Conservation (phyloP, 2,797 vertebrate species). For the Sebastes diploproa region DNA sequence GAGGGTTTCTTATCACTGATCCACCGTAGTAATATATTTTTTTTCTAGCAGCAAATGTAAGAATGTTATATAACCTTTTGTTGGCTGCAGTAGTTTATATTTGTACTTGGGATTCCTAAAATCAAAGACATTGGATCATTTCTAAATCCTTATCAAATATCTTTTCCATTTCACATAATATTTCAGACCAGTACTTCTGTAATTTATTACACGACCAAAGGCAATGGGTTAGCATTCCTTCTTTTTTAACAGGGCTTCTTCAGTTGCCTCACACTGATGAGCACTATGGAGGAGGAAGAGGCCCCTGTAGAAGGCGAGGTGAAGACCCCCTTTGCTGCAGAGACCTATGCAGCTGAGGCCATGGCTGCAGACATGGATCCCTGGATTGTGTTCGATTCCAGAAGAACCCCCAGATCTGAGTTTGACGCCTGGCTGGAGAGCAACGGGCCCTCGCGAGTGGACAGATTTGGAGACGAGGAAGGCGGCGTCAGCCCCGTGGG, state of each 20-base stretch:
- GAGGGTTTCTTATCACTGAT: too few relatives aligned
- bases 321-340: slow-evolving; percentile 72
- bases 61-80: too few relatives aligned
- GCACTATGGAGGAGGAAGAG: slow-evolving; percentile 72
- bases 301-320: slow-evolving; percentile 39
- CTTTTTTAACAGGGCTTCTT: slow-evolving; percentile 7
- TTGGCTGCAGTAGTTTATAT: too few relatives aligned
- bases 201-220: too few relatives aligned
- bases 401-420: slow-evolving; percentile 84
- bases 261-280: background rate
- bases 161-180: too few relatives aligned
- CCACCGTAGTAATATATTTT: too few relatives aligned
- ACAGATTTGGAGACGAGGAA: slow-evolving; percentile 82
- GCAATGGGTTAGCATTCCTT: too few relatives aligned
- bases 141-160: too few relatives aligned
- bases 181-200: too few relatives aligned
- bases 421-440: slow-evolving; percentile 90
- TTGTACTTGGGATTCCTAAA: too few relatives aligned
- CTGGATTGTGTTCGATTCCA: slow-evolving; percentile 90
- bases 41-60: too few relatives aligned
- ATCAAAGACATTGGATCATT: too few relatives aligned
- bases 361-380: slow-evolving; percentile 94
- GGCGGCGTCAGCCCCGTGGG: slow-evolving; percentile 81
- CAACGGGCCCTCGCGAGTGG: slow-evolving; percentile 88
- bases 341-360: slow-evolving; percentile 87